Percentiles rank a stretch among this genome's conserved stretches.
These are phyloP conservation scores for Ornithorhynchus anatinus DNA, from an alignment of 2,113 vertebrate species.

Conservation along the genomic window DNA sequence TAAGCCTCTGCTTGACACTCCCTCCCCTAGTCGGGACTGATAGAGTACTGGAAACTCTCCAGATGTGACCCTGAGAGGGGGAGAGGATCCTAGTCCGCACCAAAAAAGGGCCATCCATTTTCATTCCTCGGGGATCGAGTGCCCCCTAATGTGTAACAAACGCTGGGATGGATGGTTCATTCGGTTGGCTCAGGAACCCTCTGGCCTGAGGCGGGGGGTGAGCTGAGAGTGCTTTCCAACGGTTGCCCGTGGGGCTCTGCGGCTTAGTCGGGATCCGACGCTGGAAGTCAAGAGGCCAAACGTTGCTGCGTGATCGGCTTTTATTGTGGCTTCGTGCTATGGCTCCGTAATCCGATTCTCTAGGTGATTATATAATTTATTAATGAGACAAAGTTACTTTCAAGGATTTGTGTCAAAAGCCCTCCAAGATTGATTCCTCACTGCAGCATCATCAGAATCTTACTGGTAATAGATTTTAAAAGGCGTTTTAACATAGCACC, in stretches of 20 bases:
- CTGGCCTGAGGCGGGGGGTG: background rate
- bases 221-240: conserved; percentile 19
- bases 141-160: too few relatives aligned
- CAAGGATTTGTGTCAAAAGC: conserved; percentile 31
- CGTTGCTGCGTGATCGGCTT: conserved; percentile 20
- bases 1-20: too few relatives aligned
- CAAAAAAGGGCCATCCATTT: too few relatives aligned
- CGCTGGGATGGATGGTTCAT: too few relatives aligned
- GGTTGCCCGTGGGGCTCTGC: conserved; percentile 15
- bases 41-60: too few relatives aligned
- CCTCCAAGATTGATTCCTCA: conserved; percentile 30
- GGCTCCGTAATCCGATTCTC: conserved; percentile 43
- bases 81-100: too few relatives aligned
- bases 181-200: too few relatives aligned
- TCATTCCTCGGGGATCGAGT: too few relatives aligned
- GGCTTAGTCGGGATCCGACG: background rate
- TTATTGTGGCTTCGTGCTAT: conserved; percentile 47
- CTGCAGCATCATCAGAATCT: conserved; percentile 17
- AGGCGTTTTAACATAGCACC: conserved; percentile 9
- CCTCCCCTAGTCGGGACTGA: too few relatives aligned
- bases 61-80: too few relatives aligned
- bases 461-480: conserved; percentile 8
- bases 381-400: conserved; percentile 42
- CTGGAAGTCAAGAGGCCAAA: conserved; percentile 31
- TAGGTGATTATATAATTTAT: conserved; percentile 51